Percentiles rank a stretch among this genome's conserved stretches.
These are phyloP conservation scores for Propsilocerus akamusi DNA, from an alignment of 1,140 invertebrate species.

Conservation along the genomic window DNA sequence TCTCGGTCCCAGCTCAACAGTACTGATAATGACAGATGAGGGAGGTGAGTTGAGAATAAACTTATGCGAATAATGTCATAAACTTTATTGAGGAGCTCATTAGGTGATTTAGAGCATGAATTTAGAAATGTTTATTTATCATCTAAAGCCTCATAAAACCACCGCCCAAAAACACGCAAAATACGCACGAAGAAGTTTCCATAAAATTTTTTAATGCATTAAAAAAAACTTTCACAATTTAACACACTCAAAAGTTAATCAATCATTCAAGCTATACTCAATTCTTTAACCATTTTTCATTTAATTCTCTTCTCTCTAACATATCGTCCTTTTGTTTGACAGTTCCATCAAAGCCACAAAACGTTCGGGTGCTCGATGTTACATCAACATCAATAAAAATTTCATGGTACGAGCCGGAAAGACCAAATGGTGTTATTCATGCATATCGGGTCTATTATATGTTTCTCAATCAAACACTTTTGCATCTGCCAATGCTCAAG, in stretches of 20 bases:
- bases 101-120: no score
- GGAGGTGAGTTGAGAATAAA: slow-evolving; percentile 59
- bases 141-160: no score
- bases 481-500: slow-evolving; percentile 29
- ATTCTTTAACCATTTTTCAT: no score
- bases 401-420: slow-evolving; percentile 55
- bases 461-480: slow-evolving; percentile 44
- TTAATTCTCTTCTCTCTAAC: background rate
- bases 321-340: slow-evolving; percentile 7
- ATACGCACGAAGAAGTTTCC: no score
- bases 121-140: no score
- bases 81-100: no score
- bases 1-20: slow-evolving; percentile 34
- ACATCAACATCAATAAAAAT: slow-evolving; percentile 57
- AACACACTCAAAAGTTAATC: slow-evolving; percentile 2
- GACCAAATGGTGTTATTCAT: slow-evolving; percentile 45
- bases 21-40: slow-evolving; percentile 62
- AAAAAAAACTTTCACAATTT: background rate
- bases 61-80: no score
- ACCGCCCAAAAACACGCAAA: no score
- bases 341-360: slow-evolving; percentile 68
- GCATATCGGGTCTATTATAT: slow-evolving; percentile 55
- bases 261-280: no score
- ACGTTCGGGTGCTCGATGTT: slow-evolving; percentile 54
- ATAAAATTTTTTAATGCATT: no score